A percentile compares a stretch with the other conserved stretches of the same genome.
Conservation (phyloP, 1,140 invertebrate species). For the Monochamus saltuarius region DNA sequence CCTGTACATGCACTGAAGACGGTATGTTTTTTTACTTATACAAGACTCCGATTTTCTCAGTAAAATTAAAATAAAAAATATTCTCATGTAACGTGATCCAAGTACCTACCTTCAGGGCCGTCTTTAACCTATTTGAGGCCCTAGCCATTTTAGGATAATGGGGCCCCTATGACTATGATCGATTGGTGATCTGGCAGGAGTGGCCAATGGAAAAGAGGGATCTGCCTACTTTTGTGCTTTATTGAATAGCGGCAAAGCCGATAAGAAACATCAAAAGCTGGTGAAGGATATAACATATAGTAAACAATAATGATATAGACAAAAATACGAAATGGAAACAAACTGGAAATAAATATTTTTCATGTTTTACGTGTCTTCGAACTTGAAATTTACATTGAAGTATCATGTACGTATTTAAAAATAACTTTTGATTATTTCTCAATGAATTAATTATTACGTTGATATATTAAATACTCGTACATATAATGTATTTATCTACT, state of each 20-base stretch:
- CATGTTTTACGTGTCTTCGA: neutral
- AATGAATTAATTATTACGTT: constrained; percentile 6
- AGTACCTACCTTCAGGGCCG: no score
- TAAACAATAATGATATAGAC: neutral
- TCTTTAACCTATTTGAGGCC: constrained; percentile 21
- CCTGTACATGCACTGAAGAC: no score
- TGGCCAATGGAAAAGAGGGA: neutral
- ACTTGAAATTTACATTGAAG: neutral
- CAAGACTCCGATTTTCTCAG: no score
- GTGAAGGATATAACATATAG: neutral
- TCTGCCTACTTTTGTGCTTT: neutral
- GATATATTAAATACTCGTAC: no score
- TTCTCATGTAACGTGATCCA: no score
- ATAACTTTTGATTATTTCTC: neutral
- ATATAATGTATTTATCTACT: no score
- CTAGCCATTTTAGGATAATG: constrained; percentile 18
- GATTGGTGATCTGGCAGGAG: neutral
- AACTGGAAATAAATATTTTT: neutral
- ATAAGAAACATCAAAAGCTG: neutral
- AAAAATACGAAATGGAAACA: neutral
- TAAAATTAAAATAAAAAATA: no score
- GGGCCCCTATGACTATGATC: constrained; percentile 17
- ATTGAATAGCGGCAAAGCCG: neutral
- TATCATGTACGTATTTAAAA: neutral
- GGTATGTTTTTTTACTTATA: no score